These are phyloP conservation scores for Actias luna DNA, from an alignment of 2,888 invertebrate species.

Conservation along the genomic window DNA sequence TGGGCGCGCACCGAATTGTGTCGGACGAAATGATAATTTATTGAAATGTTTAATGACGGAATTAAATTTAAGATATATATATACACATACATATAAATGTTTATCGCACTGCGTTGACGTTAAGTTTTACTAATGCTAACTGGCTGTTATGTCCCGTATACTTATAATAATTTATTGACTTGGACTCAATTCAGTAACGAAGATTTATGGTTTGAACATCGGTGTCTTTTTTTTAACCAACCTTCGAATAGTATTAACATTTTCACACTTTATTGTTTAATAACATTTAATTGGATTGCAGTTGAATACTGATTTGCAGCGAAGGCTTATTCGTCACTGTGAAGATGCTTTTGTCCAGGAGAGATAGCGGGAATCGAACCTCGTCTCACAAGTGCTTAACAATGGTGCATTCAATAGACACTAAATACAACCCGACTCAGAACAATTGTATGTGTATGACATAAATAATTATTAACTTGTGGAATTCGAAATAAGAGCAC, in stretches of 20 bases:
- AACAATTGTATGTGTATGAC: too few relatives aligned
- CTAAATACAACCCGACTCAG: too few relatives aligned
- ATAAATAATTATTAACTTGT: too few relatives aligned
- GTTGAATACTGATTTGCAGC: neutral
- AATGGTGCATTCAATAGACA: too few relatives aligned
- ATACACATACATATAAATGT: too few relatives aligned
- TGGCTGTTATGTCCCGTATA: neutral
- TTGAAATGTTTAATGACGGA: neutral
- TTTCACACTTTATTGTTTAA: neutral
- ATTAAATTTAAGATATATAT: neutral
- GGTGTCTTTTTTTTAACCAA: neutral
- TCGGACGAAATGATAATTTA: conserved; percentile 3
- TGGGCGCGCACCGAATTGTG: neutral
- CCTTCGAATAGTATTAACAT: neutral
- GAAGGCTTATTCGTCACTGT: too few relatives aligned
- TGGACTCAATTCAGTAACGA: neutral
- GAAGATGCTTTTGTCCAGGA: too few relatives aligned
- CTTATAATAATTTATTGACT: neutral
- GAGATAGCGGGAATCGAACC: too few relatives aligned
- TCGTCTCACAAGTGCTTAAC: too few relatives aligned
- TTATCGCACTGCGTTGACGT: conserved; percentile 4
- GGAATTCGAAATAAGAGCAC: too few relatives aligned
- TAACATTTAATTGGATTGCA: neutral
- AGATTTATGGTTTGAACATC: neutral
- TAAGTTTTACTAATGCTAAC: conserved; percentile 4